Percentiles rank a stretch among this genome's conserved stretches.
These are phyloP conservation scores for Poecile montanus DNA, from an alignment of 2,797 vertebrate species.

Conservation along the genomic window DNA sequence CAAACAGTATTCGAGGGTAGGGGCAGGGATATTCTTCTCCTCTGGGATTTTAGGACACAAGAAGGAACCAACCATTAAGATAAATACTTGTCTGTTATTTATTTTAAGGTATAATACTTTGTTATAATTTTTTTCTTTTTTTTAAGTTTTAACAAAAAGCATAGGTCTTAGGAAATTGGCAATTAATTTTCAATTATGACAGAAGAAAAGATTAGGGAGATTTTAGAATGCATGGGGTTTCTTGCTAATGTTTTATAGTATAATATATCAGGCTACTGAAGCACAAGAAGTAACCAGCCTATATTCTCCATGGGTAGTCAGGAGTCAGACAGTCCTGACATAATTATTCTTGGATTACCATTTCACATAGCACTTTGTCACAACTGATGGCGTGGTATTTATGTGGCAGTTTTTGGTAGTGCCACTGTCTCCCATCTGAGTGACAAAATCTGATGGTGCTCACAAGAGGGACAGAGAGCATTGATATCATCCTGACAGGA, in stretches of 20 bases:
- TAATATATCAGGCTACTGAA: not conserved
- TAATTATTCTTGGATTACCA: not conserved
- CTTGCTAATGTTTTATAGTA: not conserved
- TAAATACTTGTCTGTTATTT: not conserved
- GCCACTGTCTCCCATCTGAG: not conserved
- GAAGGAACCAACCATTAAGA: not conserved
- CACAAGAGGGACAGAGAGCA: not conserved
- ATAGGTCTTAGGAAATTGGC: rapidly evolving
- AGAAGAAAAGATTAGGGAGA: not conserved
- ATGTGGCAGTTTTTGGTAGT: not conserved
- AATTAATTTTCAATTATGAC: not conserved
- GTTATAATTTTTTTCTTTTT: not conserved
- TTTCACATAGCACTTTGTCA: not conserved
- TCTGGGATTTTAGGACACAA: not conserved
- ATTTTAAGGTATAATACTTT: not conserved
- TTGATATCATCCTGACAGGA: rapidly evolving
- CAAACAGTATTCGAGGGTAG: not conserved
- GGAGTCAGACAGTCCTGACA: not conserved
- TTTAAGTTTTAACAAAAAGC: not conserved
- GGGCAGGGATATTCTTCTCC: not conserved
- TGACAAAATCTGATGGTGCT: not conserved
- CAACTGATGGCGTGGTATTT: not conserved
- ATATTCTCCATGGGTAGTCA: not conserved
- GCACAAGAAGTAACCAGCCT: not conserved
- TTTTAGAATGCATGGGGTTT: not conserved